phyloP scores from a whole-genome alignment of 2,113 vertebrate species.

The Sclerurus mexicanus region DNA sequence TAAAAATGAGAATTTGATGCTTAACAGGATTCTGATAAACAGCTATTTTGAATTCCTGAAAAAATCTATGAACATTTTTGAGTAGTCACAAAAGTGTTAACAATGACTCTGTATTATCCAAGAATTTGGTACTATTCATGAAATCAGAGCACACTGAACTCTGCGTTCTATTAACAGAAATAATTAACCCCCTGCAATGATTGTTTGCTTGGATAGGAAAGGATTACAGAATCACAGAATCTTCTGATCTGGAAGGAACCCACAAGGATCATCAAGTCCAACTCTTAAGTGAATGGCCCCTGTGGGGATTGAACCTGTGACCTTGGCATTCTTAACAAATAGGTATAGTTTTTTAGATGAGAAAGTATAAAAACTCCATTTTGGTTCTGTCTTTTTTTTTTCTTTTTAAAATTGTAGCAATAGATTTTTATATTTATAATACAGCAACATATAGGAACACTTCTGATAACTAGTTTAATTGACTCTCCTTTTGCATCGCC shows the following conservation, averaged over 20 bases:
- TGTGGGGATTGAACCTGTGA: background rate
- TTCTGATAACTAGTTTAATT: background rate
- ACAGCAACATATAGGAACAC: background rate
- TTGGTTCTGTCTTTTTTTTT: background rate
- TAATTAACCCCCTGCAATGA: background rate
- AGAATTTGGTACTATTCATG: background rate
- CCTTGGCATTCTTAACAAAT: background rate
- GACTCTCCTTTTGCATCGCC: background rate
- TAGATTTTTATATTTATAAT: background rate
- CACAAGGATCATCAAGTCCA: background rate
- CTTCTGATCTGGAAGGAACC: background rate
- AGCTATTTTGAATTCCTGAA: background rate
- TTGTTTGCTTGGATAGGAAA: background rate
- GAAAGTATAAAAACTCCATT: background rate
- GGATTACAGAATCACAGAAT: background rate
- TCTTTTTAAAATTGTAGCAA: rapidly evolving
- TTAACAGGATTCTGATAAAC: background rate
- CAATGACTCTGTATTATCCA: background rate
- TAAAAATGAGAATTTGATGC: background rate
- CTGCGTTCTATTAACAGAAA: background rate
- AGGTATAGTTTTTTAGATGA: background rate
- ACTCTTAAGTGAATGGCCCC: background rate
- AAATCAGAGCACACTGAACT: background rate
- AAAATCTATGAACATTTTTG: background rate
- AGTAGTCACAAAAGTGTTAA: background rate